Evolutionary conservation across 92 coral and sea anemone genomes (phyloP).

Genomic region (Porites lobata): DNA sequence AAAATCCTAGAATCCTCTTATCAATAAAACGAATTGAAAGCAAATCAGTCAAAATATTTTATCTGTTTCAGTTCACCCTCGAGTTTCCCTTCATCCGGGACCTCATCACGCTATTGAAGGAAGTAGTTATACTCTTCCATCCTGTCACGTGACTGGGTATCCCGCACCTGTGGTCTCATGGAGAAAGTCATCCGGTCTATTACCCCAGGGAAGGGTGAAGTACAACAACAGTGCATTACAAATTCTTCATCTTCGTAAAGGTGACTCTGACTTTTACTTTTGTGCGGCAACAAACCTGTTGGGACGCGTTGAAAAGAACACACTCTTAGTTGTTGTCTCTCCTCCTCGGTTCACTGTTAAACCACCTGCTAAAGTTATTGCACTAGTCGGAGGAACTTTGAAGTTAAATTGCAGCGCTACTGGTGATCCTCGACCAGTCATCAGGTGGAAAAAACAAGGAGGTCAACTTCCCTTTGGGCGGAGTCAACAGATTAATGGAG

Average conservation of each 20-base stretch:
- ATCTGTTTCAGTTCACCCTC: conserved; percentile 47
- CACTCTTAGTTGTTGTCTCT: neutral
- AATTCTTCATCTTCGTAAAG: too few relatives aligned
- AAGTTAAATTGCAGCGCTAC: too few relatives aligned
- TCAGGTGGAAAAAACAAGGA: conserved; percentile 1
- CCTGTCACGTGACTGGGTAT: conserved; percentile 65
- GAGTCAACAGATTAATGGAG: neutral
- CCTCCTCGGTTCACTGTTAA: neutral
- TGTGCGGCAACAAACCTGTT: too few relatives aligned
- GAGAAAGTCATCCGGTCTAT: conserved; percentile 29
- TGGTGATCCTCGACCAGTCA: neutral
- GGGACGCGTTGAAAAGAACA: too few relatives aligned
- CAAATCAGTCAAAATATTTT: neutral
- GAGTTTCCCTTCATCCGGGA: conserved; percentile 27
- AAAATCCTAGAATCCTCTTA: too few relatives aligned
- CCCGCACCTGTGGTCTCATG: conserved; percentile 65
- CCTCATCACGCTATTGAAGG: conserved; percentile 50
- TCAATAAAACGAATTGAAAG: accelerated
- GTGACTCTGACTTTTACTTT: too few relatives aligned
- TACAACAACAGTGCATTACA: too few relatives aligned
- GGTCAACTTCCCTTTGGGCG: neutral
- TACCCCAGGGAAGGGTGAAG: too few relatives aligned
- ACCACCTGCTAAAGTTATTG: neutral
- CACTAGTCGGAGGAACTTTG: neutral
- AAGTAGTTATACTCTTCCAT: conserved; percentile 54